Base-by-base conservation (phyloP, 2,888 invertebrate genomes). In the Podabrus alpinus region DNA sequence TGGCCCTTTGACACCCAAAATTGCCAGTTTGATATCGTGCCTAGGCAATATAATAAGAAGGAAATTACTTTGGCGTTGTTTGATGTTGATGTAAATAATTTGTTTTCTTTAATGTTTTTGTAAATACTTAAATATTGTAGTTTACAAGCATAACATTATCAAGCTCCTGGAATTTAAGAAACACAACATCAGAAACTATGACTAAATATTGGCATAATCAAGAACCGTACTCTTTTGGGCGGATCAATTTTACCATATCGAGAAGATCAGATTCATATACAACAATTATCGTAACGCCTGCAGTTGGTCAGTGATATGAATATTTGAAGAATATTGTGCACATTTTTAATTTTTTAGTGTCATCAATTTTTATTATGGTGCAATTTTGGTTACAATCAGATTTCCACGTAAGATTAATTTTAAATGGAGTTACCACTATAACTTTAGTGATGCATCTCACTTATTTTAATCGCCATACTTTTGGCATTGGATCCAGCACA, bases 1-100 rank as follows among this genome's bases (percentile, higher is more conserved):
- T 96, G 95, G 95, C 96, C 96, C 0, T 90, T 89, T 66, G 96
- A 96, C 85, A 87, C 87, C 7, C 95, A 96, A 84, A 86, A 84
- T 0, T 94, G 94, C 80, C 82, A 85, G 60, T 86, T 95, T 74
- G 90, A 90, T 81, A 90, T 96, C 75, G 94, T 94, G 1, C 94
- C 95, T 0, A 93, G 95, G 91, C 91, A 92, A 0, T 90, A 92
- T 82, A 88, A 89, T 69, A 89, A 90, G 0, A 89, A 92, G 17
- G 90, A 92, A 80, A 86, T 93, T 9, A 88, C 90, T 77, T 79
- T 91, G 10, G 82, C 81, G 4, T 9, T 71, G 13, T 68, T 64
- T 16, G 11, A n/a, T 15, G 60, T 24, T n/a, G 19, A 62, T 0
- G 74, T 74, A 66, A 62, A 19, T 21, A 68, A 24, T n/a, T n/a